Conservation (phyloP, 53 echinoderm and acorn worm genomes). For the Hippasteria phrygiana region DNA sequence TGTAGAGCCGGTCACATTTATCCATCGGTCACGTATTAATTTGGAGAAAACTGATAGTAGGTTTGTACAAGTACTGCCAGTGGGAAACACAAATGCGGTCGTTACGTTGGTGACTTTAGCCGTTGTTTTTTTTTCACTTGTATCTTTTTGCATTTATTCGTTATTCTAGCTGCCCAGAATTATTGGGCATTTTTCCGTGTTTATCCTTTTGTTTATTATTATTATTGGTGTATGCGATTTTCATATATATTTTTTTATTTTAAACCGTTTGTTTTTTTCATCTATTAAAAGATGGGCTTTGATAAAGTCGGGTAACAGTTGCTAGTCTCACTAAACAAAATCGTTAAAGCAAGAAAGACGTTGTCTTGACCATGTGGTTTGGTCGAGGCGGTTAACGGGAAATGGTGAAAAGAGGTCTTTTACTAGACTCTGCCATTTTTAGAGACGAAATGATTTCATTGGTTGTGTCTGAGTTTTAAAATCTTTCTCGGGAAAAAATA, state of each 20-base stretch:
- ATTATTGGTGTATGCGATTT: constrained; percentile 34
- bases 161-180: constrained; percentile 19
- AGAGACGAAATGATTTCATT: too few species aligned
- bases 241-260: constrained; percentile 16
- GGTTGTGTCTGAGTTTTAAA: too few species aligned
- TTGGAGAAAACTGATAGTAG: background rate
- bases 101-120: constrained; percentile 43
- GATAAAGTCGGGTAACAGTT: constrained; percentile 29
- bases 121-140: constrained; percentile 23
- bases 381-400: too few species aligned
- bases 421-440: too few species aligned
- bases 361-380: too few species aligned
- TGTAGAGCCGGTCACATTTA: background rate
- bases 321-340: background rate
- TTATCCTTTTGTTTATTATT: constrained; percentile 56
- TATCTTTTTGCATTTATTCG: constrained; percentile 57
- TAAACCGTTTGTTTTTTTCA: background rate
- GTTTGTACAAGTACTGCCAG: constrained; percentile 27
- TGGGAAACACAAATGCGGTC: constrained; percentile 8
- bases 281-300: constrained; percentile 12
- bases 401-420: too few species aligned
- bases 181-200: constrained; percentile 30
- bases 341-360: too few species aligned
- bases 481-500: too few species aligned
- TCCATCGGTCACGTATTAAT: background rate